Percentiles rank a stretch among this genome's conserved stretches.
phyloP scores from a whole-genome alignment of 2,888 invertebrate species.

The Agrochola lychnidis region DNA sequence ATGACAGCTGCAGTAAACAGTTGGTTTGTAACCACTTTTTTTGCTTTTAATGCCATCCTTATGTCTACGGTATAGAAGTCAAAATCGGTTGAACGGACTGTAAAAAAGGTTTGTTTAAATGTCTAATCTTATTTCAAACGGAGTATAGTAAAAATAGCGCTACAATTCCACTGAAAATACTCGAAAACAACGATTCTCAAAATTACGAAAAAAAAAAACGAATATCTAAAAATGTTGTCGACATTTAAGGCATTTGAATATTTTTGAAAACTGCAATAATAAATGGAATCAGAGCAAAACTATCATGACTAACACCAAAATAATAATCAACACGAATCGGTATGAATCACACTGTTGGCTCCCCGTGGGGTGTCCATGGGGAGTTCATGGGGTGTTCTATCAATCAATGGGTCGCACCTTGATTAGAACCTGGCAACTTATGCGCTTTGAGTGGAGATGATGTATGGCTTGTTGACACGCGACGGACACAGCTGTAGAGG shows the following conservation, averaged over 20 bases:
- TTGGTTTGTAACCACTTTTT: too few relatives aligned
- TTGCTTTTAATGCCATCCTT: too few relatives aligned
- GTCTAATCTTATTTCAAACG: too few relatives aligned
- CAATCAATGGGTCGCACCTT: slow-evolving; percentile 88
- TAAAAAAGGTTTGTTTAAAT: too few relatives aligned
- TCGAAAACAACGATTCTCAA: background rate
- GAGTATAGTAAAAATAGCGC: too few relatives aligned
- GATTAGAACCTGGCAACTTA: slow-evolving; percentile 85
- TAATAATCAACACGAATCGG: slow-evolving; percentile 62
- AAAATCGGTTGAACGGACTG: too few relatives aligned
- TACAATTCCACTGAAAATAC: background rate
- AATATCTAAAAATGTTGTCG: background rate
- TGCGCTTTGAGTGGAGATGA: slow-evolving; percentile 87
- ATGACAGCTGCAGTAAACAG: too few relatives aligned
- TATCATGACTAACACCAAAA: slow-evolving; percentile 11
- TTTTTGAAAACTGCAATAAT: background rate
- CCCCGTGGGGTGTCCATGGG: slow-evolving; percentile 71
- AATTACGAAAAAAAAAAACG: background rate
- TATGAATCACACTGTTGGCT: slow-evolving; percentile 68
- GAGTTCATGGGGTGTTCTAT: slow-evolving; percentile 75
- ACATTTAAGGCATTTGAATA: background rate
- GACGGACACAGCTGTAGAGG: slow-evolving; percentile 56
- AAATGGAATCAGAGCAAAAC: slow-evolving; percentile 13
- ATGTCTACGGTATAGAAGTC: too few relatives aligned
- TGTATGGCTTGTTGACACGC: slow-evolving; percentile 85